phyloP scores from a whole-genome alignment of 2,888 invertebrate genomes.

The Drosophila peninsularis region DNA sequence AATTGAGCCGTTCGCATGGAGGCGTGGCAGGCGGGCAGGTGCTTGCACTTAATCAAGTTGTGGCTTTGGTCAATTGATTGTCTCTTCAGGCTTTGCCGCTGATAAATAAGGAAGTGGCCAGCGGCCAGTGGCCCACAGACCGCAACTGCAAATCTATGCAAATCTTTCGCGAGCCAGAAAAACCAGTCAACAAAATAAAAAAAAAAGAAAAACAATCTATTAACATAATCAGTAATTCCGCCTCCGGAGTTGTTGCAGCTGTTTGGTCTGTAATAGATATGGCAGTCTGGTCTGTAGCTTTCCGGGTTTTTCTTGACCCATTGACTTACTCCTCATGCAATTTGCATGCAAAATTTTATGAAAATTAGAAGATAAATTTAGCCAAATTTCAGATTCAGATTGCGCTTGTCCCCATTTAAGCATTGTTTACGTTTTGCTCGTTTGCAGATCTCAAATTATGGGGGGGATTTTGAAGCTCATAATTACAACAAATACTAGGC shows the following conservation, averaged over 20 bases:
- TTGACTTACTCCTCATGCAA: constrained; percentile 66
- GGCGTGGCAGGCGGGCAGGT: constrained; percentile 5
- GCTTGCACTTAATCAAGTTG: constrained; percentile 53
- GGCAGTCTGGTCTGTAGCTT: constrained; percentile 13
- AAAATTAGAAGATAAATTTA: constrained; percentile 23
- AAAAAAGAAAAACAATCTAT: constrained; percentile 59
- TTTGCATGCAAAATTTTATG: constrained; percentile 29
- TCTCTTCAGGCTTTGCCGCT: constrained; percentile 32
- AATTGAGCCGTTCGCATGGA: constrained; percentile 43
- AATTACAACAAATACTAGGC: constrained; percentile 70
- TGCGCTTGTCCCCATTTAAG: constrained; percentile 5
- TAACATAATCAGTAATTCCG: constrained; percentile 73
- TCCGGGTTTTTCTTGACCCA: constrained; percentile 65
- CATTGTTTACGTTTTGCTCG: constrained; percentile 6
- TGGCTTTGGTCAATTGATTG: constrained; percentile 27
- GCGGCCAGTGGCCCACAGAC: constrained; percentile 37
- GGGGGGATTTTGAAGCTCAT: constrained; percentile 43
- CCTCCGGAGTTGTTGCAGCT: constrained; percentile 50
- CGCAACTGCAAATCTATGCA: constrained; percentile 64
- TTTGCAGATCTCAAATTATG: constrained; percentile 28
- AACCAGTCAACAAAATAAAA: constrained; percentile 58
- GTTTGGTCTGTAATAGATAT: constrained; percentile 20
- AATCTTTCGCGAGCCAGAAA: constrained; percentile 52
- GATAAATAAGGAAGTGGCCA: constrained; percentile 68
- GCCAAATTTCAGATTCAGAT: background rate